These are phyloP conservation scores for Alethe castanea DNA, from an alignment of 2,113 vertebrate genomes.

Conservation along the genomic window DNA sequence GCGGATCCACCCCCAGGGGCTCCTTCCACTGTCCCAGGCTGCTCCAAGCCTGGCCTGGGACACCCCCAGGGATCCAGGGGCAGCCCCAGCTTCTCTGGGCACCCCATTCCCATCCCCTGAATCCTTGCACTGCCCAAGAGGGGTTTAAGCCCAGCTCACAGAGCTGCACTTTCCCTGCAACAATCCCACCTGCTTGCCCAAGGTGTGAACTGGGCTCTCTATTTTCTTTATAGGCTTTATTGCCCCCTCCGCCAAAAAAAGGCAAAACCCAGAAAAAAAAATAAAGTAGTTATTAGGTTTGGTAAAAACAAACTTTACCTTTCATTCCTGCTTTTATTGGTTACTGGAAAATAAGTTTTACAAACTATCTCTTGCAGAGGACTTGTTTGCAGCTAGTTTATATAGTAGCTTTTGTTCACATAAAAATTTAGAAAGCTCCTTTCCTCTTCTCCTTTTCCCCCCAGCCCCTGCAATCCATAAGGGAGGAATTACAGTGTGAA, in stretches of 20 bases:
- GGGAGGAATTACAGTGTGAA: constrained; percentile 69
- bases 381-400: constrained; percentile 56
- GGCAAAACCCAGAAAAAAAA: neutral
- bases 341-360: constrained; percentile 53
- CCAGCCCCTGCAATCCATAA: constrained; percentile 3
- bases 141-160: neutral
- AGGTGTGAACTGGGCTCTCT: neutral
- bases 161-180: neutral
- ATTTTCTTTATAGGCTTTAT: constrained; percentile 2
- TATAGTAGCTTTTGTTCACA: constrained; percentile 55
- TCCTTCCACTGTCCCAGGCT: fast-evolving
- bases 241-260: neutral
- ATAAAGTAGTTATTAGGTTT: neutral
- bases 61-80: neutral
- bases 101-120: neutral
- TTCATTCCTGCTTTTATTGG: constrained; percentile 20
- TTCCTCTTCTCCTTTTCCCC: neutral
- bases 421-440: constrained; percentile 51
- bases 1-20: neutral
- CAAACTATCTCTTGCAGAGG: constrained; percentile 54
- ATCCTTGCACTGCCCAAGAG: neutral
- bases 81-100: neutral
- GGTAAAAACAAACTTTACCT: constrained; percentile 17
- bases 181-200: constrained; percentile 18
- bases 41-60: neutral